These are phyloP conservation scores for Chinchilla lanigera DNA, from an alignment of 2,113 vertebrate species.

Conservation along the genomic window DNA sequence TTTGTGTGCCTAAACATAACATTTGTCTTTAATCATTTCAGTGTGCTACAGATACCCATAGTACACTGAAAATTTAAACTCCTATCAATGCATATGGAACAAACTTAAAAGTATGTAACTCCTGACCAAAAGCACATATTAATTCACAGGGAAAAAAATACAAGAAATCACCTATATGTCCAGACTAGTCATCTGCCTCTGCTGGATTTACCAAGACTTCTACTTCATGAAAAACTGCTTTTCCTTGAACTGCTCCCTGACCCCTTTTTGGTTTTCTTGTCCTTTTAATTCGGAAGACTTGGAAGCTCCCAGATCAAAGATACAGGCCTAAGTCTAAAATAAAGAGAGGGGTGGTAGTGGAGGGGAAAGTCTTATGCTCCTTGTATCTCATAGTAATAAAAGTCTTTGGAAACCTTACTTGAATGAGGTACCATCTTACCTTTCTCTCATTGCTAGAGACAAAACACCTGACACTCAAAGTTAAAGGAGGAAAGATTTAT, in stretches of 20 bases:
- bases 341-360: no score
- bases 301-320: background rate
- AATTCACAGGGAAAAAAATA: background rate
- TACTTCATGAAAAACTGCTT: background rate
- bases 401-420: background rate
- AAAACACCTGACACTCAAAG: background rate
- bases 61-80: background rate
- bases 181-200: background rate
- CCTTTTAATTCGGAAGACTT: background rate
- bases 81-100: background rate
- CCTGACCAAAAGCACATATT: background rate
- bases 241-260: background rate
- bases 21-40: background rate
- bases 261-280: background rate
- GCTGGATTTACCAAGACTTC: background rate
- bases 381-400: background rate
- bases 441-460: background rate
- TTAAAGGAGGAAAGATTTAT: background rate
- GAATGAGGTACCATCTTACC: background rate
- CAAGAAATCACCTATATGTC: background rate
- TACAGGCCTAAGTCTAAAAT: background rate
- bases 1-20: background rate
- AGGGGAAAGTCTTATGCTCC: background rate
- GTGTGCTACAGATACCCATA: background rate
- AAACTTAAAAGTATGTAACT: background rate